phyloP scores from a whole-genome alignment of 2,888 invertebrate species.

The Anthophora plumipes region DNA sequence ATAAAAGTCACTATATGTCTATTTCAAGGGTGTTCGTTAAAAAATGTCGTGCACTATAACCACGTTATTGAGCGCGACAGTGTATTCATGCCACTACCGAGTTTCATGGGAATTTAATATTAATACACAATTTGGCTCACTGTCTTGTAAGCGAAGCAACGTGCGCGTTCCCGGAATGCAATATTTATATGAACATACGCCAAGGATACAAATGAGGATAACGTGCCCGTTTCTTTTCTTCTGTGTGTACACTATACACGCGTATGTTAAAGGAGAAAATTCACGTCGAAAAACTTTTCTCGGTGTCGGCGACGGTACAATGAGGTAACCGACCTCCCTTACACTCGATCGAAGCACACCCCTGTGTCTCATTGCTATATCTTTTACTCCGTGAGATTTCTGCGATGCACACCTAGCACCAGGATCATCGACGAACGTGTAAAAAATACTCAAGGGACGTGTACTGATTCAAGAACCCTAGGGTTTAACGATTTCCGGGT shows the following conservation, averaged over 20 bases:
- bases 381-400: conserved; percentile 55
- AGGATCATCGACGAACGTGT: conserved; percentile 49
- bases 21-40: background rate
- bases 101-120: conserved; percentile 75
- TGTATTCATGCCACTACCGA: conserved; percentile 36
- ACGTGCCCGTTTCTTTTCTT: conserved; percentile 64
- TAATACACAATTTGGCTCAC: conserved; percentile 78
- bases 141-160: conserved; percentile 63
- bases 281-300: conserved; percentile 45
- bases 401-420: background rate
- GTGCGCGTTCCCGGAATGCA: conserved; percentile 68
- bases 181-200: conserved; percentile 75
- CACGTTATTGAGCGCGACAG: conserved; percentile 47
- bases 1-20: no score
- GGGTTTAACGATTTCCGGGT: conserved; percentile 37
- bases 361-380: conserved; percentile 67
- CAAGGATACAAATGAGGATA: conserved; percentile 75
- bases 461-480: conserved; percentile 45
- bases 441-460: conserved; percentile 56
- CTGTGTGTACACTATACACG: background rate
- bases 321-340: conserved; percentile 43
- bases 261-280: background rate
- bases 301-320: conserved; percentile 11
- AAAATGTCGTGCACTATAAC: background rate
- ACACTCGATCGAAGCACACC: conserved; percentile 66